phyloP scores from a whole-genome alignment of 2,888 invertebrate genomes.

The Ctena decussata region DNA sequence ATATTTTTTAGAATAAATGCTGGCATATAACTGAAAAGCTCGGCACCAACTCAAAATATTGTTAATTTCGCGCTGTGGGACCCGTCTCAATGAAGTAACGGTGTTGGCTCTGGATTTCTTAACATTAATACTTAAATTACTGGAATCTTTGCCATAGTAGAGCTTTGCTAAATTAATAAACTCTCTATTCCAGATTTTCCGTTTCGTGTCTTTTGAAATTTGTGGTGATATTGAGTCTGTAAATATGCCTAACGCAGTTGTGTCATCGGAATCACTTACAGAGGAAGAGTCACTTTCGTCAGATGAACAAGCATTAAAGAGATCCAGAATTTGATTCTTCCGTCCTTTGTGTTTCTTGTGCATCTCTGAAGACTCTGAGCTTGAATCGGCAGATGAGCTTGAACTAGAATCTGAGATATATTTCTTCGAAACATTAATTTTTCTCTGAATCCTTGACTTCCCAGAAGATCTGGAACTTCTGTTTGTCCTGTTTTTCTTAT shows the following conservation, averaged over 20 bases:
- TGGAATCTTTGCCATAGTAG: background rate
- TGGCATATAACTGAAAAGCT: slow-evolving; percentile 24
- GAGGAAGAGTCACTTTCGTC: background rate
- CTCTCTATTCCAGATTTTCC: slow-evolving; percentile 16
- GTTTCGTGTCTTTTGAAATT: background rate
- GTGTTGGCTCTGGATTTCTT: background rate
- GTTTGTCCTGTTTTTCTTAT: too few species aligned
- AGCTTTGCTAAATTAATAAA: slow-evolving; percentile 8
- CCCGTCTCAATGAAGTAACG: background rate
- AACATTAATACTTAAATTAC: slow-evolving; percentile 3
- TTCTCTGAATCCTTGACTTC: background rate
- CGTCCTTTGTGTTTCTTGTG: background rate
- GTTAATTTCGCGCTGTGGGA: background rate
- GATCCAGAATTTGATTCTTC: background rate
- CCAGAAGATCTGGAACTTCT: too few species aligned
- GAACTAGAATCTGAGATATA: background rate
- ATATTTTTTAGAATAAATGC: slow-evolving; percentile 8
- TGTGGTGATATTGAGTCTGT: background rate
- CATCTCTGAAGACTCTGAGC: background rate
- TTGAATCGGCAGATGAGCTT: background rate
- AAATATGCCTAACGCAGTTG: slow-evolving; percentile 5
- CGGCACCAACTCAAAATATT: slow-evolving; percentile 23
- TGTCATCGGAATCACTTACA: background rate
- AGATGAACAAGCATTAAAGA: background rate
- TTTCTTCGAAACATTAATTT: background rate